phyloP scores from a whole-genome alignment of 2,888 invertebrate genomes.

The Andrena hattorfiana region DNA sequence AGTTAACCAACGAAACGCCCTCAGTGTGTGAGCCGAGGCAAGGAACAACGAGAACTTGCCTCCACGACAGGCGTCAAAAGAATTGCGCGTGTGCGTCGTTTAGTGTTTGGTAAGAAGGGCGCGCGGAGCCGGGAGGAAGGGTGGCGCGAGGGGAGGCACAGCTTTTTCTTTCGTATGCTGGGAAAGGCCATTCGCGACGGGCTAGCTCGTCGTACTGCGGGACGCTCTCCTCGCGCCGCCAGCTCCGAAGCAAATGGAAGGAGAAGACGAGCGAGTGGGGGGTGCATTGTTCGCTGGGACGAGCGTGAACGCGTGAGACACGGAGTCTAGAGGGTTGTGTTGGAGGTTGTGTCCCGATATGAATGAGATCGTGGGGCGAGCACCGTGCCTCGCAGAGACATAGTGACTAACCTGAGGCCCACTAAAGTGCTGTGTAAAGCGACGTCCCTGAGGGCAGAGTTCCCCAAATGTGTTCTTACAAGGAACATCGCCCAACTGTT shows the following conservation, averaged over 20 bases:
- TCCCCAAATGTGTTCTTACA: too few relatives aligned
- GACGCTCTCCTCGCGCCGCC: conserved; percentile 34
- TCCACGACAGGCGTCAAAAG: background rate
- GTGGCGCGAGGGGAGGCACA: conserved; percentile 31
- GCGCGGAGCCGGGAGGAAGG: conserved; percentile 15
- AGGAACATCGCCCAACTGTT: too few relatives aligned
- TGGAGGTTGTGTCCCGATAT: background rate
- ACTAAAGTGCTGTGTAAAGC: too few relatives aligned
- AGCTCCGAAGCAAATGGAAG: conserved; percentile 33
- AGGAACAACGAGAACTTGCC: background rate
- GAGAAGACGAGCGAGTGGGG: conserved; percentile 40
- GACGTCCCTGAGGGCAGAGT: too few relatives aligned
- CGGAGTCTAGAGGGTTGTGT: background rate
- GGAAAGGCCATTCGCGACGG: conserved; percentile 36
- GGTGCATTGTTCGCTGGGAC: conserved; percentile 7
- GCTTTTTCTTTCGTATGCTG: conserved; percentile 43
- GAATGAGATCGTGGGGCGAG: conserved; percentile 25
- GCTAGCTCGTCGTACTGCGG: conserved; percentile 16
- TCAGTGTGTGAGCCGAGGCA: background rate
- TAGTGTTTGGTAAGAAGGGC: conserved; percentile 52
- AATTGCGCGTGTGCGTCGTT: background rate
- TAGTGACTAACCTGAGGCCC: too few relatives aligned
- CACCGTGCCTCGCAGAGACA: too few relatives aligned
- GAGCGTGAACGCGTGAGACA: background rate
- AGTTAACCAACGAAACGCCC: background rate